These are phyloP conservation scores for Nomada flava DNA, from an alignment of 2,888 invertebrate species.

Conservation along the genomic window DNA sequence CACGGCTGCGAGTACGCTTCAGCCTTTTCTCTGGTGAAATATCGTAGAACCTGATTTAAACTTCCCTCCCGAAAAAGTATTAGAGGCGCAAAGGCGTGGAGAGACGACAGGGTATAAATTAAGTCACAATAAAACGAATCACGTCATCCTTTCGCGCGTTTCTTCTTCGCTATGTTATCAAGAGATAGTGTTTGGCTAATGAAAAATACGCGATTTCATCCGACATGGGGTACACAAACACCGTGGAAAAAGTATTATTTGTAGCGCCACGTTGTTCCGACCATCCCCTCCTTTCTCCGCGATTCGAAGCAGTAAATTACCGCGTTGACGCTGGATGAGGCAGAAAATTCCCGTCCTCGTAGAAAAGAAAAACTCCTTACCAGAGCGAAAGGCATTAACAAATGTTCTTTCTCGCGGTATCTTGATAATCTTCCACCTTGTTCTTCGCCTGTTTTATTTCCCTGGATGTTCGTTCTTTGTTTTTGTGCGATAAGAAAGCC, in stretches of 20 bases:
- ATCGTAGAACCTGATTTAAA: slow-evolving; percentile 65
- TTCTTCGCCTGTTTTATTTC: neutral
- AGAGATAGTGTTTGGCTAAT: slow-evolving; percentile 18
- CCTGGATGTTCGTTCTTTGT: neutral
- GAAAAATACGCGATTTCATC: slow-evolving; percentile 27
- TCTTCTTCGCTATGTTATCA: slow-evolving; percentile 15
- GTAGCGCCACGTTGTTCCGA: neutral
- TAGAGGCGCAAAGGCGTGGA: slow-evolving; percentile 13
- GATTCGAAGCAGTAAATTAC: slow-evolving; percentile 3
- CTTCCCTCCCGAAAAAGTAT: slow-evolving; percentile 36
- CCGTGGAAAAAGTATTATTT: slow-evolving; percentile 6
- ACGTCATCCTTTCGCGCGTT: slow-evolving; percentile 31
- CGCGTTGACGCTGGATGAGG: neutral
- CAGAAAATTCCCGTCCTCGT: neutral
- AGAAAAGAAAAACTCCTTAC: neutral
- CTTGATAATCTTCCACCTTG: neutral
- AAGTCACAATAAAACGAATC: slow-evolving; percentile 63
- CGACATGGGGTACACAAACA: neutral
- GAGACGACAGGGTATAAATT: slow-evolving; percentile 61
- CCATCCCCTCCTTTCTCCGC: neutral
- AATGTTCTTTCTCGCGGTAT: neutral
- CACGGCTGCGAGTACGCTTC: slow-evolving; percentile 51
- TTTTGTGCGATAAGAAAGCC: no score
- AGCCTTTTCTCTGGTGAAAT: slow-evolving; percentile 56
- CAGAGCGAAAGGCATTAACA: neutral